Base-by-base conservation (phyloP, 2,888 invertebrate genomes). In the Stenodera caucasica region DNA sequence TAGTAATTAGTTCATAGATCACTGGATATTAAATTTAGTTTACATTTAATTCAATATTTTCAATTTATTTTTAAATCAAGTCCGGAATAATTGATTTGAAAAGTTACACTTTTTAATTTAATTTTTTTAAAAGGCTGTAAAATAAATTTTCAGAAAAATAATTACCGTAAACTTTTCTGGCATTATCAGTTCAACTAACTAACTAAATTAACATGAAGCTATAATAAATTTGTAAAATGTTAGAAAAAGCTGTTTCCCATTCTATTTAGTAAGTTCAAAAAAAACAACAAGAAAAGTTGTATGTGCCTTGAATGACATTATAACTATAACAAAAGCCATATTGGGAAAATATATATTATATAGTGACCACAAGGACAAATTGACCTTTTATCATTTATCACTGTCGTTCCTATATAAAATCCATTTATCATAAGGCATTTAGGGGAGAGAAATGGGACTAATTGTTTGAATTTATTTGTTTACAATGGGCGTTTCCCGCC, bases 211-310 rank as follows among this genome's bases (percentile, higher is more conserved):
- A 18, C 37, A 40, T 40, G 18, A 9, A 40, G 9, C 37, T 9
- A 18, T 40, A 15, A 40, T 40, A 40, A 40, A 40, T 40, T 18
- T 40, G 1, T 2, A 5, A 15, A 8, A n/a, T 40, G 37, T 40
- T 40, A 40, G 7, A 40, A 40, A 40, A 40, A 40, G 37, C 37
- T 40, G 37, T 18, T 40, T 40, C 18, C 37, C n/a, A n/a, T 18
- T 40, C 37, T 40, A 40, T 40, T 40, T 40, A 40, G 37, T 9
- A 9, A 40, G 18, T 40, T 9, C 18, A 29, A 6, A 15, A 40
- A 18, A n/a, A n/a, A n/a, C n/a, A n/a, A n/a, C n/a, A n/a, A n/a
- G n/a, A 40, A 40, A 32, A 40, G 11, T 18, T 40, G 14, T 35
- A 15, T 40, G 18, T 21, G 21, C 21, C 40, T 11, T 40, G 40